Conservation (phyloP, 2,113 vertebrate genomes). For the Pluvianellus socialis region DNA sequence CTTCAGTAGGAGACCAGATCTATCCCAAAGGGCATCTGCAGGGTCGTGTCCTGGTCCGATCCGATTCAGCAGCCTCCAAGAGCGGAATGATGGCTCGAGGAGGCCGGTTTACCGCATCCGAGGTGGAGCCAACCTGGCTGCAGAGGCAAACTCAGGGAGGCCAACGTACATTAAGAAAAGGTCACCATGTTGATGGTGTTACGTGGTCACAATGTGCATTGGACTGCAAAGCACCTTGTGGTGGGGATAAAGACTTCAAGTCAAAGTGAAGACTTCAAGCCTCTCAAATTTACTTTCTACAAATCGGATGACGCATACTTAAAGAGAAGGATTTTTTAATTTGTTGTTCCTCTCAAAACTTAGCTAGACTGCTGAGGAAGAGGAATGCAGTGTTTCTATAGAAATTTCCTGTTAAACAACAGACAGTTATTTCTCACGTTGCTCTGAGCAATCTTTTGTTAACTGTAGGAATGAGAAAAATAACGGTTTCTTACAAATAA, state of each 20-base stretch:
- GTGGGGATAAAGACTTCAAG: neutral
- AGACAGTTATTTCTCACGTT: neutral
- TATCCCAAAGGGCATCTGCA: neutral
- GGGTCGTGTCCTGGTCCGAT: neutral
- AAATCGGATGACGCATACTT: neutral
- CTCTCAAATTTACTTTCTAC: neutral
- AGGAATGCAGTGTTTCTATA: neutral
- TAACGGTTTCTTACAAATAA: neutral
- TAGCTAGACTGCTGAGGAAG: neutral
- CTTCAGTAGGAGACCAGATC: neutral
- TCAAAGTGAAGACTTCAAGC: neutral
- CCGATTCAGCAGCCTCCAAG: neutral
- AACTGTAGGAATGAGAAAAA: neutral
- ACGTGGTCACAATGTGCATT: neutral
- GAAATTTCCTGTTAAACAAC: neutral
- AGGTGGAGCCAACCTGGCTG: neutral
- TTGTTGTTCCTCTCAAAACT: too few relatives aligned
- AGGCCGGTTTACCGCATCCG: neutral
- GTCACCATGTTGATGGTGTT: neutral
- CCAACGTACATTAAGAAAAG: too few relatives aligned
- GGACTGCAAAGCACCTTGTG: neutral
- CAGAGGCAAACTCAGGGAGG: neutral
- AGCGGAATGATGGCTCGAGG: neutral
- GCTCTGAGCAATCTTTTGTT: neutral
- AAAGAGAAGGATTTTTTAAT: too few relatives aligned